Evolutionary conservation across 1,140 invertebrate species (phyloP), one percentile per base, ranked within the genome.

Genomic region (Zaprionus inermis): DNA sequence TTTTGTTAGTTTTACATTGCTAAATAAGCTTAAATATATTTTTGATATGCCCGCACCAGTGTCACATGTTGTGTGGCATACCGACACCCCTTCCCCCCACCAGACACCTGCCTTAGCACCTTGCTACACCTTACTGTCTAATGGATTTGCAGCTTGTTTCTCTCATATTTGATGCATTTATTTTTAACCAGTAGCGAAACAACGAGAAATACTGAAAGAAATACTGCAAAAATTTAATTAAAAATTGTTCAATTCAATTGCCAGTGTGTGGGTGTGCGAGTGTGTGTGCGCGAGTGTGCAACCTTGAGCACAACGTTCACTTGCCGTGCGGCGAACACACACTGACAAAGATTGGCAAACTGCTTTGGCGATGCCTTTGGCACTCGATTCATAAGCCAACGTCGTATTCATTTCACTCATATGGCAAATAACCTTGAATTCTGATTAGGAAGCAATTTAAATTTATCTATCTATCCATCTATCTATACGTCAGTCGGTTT

Each of bases 371-470:
- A 76, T 81, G 81, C 81, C 78, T 84, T 80, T 68, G 81, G 75
- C 78, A 81, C 66, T 79, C 74, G 67, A 72, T 66, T 70, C 79
- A 86, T 66, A 72, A 79, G 57, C 65, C 81, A 83, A 61, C 68
- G 71, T 77, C 76, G 80, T 81, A 89, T 83, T 80, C 64, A 89
- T 89, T 89, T 89, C 85, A 84, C 85, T 88, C 84, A 86, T 83
- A 89, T 83, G 84, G 83, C 76, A 16, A 38, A 20, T 61, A 75
- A 75, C 84, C 84, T 89, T 89, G 84, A 89, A 89, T 89, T 84
- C 81, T 84, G 84, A 84, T 89, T 89, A 89, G 84, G 84, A 89
- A 89, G 84, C 84, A 81, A 89, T 88, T 89, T 81, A 73, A 81
- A 84, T 84, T 64, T 88, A 84, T 84, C 84, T 78, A 83, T 61